Evolutionary conservation across 2,888 invertebrate species (phyloP).

Genomic region (Holacanthella duospinosa): DNA sequence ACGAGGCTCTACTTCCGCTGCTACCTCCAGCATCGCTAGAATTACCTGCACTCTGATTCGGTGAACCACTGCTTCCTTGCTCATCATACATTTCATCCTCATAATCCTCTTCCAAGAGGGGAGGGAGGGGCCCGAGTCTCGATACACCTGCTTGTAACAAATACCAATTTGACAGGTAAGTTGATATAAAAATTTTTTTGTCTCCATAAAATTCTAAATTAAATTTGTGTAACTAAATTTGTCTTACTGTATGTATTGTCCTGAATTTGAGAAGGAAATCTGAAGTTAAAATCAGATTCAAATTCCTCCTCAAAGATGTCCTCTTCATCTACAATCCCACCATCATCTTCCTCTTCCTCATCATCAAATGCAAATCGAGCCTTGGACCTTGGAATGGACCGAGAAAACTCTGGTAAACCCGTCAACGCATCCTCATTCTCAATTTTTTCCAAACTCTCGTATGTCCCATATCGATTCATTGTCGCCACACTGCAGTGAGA

Average conservation of each 20-base stretch:
- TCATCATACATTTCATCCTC: conserved; percentile 37
- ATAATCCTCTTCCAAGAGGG: conserved; percentile 34
- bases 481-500: conserved; percentile 34
- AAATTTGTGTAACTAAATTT: neutral
- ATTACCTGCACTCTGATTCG: conserved; percentile 14
- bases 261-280: conserved; percentile 35
- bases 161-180: neutral
- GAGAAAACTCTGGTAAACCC: conserved; percentile 16
- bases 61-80: conserved; percentile 13
- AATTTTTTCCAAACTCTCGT: conserved; percentile 36
- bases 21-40: neutral
- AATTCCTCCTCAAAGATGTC: conserved; percentile 36
- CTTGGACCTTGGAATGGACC: conserved; percentile 21
- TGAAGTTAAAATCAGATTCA: conserved; percentile 35
- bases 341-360: conserved; percentile 24
- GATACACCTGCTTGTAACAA: conserved; percentile 31
- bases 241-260: conserved; percentile 37
- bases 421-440: conserved; percentile 25
- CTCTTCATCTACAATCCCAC: conserved; percentile 29
- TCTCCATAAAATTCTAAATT: neutral
- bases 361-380: conserved; percentile 27
- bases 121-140: conserved; percentile 34
- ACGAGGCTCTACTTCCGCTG: neutral
- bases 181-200: too few relatives aligned
- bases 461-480: conserved; percentile 36